These are phyloP conservation scores for Saccopteryx leptura DNA, from an alignment of 2,113 vertebrate genomes.

Conservation along the genomic window DNA sequence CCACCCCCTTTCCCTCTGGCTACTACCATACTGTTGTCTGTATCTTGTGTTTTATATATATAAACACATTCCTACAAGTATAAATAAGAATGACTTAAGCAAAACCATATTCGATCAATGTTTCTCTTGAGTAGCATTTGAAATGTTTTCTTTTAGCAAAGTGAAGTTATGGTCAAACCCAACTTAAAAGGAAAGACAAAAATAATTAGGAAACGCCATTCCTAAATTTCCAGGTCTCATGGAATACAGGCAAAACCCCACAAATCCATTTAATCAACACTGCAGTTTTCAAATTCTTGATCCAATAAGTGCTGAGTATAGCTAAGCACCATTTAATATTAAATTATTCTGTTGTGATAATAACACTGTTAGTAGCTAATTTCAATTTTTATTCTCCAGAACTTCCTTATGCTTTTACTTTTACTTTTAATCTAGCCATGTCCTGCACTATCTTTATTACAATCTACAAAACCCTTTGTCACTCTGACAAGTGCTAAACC, in stretches of 20 bases:
- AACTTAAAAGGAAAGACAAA: constrained; percentile 26
- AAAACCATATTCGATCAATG: background rate
- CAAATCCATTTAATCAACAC: background rate
- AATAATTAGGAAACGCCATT: background rate
- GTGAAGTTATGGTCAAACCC: background rate
- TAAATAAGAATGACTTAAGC: background rate
- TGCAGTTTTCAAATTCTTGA: constrained; percentile 14
- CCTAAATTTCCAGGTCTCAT: background rate
- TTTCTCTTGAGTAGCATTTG: background rate
- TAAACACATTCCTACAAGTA: background rate
- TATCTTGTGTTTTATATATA: too few relatives aligned
- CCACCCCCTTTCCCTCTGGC: too few relatives aligned
- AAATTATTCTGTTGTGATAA: background rate
- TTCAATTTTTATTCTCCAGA: background rate
- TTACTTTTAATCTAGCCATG: background rate
- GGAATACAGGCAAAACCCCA: background rate
- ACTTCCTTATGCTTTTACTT: background rate
- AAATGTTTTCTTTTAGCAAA: background rate
- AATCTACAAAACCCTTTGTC: constrained; percentile 2
- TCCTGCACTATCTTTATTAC: background rate
- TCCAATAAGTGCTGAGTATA: background rate
- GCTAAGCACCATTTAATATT: background rate
- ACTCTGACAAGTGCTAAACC: background rate
- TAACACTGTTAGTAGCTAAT: background rate
- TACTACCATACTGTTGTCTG: too few relatives aligned